A percentile compares a stretch with the other conserved stretches of the same genome.
These are phyloP conservation scores for Tiphia femorata DNA, from an alignment of 2,888 invertebrate species.

Conservation along the genomic window DNA sequence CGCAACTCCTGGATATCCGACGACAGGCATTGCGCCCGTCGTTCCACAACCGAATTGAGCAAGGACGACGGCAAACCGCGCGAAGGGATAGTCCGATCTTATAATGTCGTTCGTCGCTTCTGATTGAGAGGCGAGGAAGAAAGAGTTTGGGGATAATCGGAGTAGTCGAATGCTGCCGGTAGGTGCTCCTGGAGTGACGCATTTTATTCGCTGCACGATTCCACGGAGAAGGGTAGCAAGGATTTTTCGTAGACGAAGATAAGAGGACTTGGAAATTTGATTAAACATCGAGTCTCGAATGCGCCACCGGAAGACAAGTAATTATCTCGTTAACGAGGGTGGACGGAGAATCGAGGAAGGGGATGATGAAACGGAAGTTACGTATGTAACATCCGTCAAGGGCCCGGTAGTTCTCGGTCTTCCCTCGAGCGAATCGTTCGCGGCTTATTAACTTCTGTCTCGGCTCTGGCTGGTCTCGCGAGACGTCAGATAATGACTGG, in stretches of 20 bases:
- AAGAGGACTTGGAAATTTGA: too few relatives aligned
- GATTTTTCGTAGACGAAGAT: too few relatives aligned
- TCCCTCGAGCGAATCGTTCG: constrained; percentile 38
- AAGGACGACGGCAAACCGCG: background rate
- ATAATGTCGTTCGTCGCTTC: constrained; percentile 4
- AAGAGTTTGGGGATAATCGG: too few relatives aligned
- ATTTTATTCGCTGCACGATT: too few relatives aligned
- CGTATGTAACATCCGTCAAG: constrained; percentile 45
- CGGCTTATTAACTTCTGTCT: constrained; percentile 44
- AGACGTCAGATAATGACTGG: background rate
- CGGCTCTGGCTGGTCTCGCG: constrained; percentile 12
- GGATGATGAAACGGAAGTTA: constrained; percentile 40
- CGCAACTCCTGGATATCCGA: background rate
- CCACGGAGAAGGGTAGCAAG: too few relatives aligned
- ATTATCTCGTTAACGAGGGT: constrained; percentile 4
- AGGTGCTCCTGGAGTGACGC: too few relatives aligned
- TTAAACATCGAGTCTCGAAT: too few relatives aligned
- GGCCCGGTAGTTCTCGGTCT: constrained; percentile 32
- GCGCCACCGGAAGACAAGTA: constrained; percentile 12
- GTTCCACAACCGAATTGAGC: background rate
- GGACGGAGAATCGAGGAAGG: constrained; percentile 13
- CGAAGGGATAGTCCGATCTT: background rate
- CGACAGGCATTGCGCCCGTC: background rate
- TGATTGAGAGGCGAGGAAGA: constrained; percentile 14
- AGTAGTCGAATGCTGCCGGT: too few relatives aligned